Conservation (phyloP, 2,113 vertebrate genomes). For the Balaeniceps rex region DNA sequence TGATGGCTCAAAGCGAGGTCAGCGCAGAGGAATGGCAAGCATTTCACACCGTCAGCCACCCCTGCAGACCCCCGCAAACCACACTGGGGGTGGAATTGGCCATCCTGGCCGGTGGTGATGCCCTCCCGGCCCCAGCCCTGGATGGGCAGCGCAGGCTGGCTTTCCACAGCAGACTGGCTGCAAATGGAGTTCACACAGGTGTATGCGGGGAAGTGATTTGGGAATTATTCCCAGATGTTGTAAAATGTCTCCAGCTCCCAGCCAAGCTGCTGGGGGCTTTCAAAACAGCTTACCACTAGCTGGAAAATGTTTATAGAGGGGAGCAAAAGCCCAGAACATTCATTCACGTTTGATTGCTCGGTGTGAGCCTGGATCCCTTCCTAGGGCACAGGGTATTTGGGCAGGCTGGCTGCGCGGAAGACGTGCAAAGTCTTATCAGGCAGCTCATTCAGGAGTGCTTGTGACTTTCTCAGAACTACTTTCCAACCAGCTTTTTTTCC, state of each 20-base stretch:
- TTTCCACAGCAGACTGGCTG: neutral
- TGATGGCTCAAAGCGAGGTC: neutral
- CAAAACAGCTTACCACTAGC: constrained; percentile 6
- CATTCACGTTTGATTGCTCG: neutral
- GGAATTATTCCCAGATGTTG: neutral
- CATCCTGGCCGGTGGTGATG: neutral
- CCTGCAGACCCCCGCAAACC: neutral
- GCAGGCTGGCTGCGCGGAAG: neutral
- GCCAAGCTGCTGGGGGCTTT: constrained; percentile 34
- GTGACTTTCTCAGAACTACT: neutral
- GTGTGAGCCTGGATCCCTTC: neutral
- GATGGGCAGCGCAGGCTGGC: neutral
- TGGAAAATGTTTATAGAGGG: neutral
- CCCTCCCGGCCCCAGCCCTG: neutral
- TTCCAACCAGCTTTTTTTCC: neutral
- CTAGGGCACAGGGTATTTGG: neutral
- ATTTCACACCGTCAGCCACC: neutral
- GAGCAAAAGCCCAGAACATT: neutral
- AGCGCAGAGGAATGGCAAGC: neutral
- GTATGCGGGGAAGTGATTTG: neutral
- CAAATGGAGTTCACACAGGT: neutral
- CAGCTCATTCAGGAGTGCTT: neutral
- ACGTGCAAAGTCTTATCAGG: neutral
- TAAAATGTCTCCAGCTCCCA: neutral
- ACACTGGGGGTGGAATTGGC: neutral